Base-by-base conservation (phyloP, 53 echinoderm and acorn worm genomes). In the Mesocentrotus franciscanus region DNA sequence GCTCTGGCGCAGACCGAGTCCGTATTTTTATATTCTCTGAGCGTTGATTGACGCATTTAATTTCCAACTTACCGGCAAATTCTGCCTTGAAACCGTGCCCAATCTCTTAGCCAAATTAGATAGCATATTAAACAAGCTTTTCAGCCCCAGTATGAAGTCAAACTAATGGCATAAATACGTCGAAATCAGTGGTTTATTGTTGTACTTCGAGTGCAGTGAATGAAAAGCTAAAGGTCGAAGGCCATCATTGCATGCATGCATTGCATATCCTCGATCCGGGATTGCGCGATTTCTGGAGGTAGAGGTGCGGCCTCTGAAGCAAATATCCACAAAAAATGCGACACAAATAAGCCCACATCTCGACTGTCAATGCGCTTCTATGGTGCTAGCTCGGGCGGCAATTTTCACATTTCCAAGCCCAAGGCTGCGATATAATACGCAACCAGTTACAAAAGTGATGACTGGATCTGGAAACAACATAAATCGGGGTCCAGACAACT, bases 61-160 rank as follows among this genome's bases (percentile, higher is more conserved):
- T 64, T 64, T 64, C 64, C 89, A 90, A 90, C 90, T 90, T 60
- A 90, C 90, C 61, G 90, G 64, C 90, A 90, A 60, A 33, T 60
- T 60, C 32, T 90, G 90, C 61, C 33, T 60, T 30, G 90, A 90
- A 90, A 32, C 90, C 30, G 29, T 27, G 27, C 90, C 61, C 64
- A 90, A 60, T 90, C 90, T 62, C 10, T 32, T 90, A 18, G 61
- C 90, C 62, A 62, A 32, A 30, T 30, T 58, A 24, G 90, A 90
- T 0, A 90, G 59, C 90, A 90, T 90, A 34, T 90, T 33, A 12
- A 76, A 24, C 9, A n/a, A 76, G 33, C 4, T 32, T 13, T 76
- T 76, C 13, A 12, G 76, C 76, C 76, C 12, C 76, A 30, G 29
- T 13, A 4, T n/a, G 15, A 76, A 32, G 2, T 27, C 30, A 76